A percentile compares a stretch with the other conserved stretches of the same genome.
phyloP scores from a whole-genome alignment of 2,113 vertebrate species.

The Syrmaticus mikado region DNA sequence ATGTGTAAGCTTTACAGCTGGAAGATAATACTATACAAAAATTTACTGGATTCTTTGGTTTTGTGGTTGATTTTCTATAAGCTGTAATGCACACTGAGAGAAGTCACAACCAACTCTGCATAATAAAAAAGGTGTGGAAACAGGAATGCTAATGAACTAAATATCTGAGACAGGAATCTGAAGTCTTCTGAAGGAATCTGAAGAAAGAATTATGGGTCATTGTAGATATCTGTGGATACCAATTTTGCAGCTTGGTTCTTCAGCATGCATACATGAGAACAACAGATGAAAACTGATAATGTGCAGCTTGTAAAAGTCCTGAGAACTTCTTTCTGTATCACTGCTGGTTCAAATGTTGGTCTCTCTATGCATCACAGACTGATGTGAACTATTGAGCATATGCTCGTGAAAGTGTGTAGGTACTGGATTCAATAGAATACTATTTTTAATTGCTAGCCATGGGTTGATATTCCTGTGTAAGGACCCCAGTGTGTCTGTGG shows the following conservation, averaged over 20 bases:
- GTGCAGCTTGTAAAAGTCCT: background rate
- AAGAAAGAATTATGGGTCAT: background rate
- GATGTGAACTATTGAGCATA: background rate
- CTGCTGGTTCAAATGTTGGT: background rate
- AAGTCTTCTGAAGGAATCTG: background rate
- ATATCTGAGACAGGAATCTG: background rate
- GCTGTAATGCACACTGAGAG: background rate
- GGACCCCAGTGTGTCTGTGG: background rate
- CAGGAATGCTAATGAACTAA: background rate
- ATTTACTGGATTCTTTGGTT: background rate
- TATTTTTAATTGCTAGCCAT: background rate
- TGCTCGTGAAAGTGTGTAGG: background rate
- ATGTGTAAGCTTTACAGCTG: background rate
- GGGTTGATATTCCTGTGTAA: background rate
- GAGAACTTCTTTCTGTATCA: background rate
- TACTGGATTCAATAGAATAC: background rate
- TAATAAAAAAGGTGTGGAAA: background rate
- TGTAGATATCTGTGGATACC: background rate
- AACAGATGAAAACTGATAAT: background rate
- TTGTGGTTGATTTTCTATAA: background rate
- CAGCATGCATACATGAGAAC: background rate
- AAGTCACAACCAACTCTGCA: background rate
- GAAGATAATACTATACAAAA: background rate
- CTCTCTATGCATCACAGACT: background rate
- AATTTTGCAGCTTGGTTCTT: accelerated